phyloP scores from a whole-genome alignment of 2,888 invertebrate species.

The Hydrotaea diabolus region DNA sequence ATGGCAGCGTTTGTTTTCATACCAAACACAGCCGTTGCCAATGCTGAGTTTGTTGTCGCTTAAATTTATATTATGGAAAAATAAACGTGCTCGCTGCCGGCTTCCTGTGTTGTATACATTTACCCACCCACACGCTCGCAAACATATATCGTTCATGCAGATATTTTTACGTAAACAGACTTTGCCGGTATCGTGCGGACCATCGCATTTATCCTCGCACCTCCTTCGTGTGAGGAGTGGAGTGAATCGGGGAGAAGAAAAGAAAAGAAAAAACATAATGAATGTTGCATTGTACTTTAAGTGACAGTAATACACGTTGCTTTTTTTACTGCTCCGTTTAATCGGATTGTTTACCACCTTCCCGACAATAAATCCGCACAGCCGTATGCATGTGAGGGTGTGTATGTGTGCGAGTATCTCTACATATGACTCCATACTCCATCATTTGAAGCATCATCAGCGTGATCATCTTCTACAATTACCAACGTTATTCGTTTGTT shows the following conservation, averaged over 20 bases:
- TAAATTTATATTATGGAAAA: conserved; percentile 43
- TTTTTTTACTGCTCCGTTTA: conserved; percentile 53
- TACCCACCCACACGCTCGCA: not conserved
- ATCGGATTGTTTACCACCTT: conserved; percentile 63
- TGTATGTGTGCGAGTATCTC: not conserved
- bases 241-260: too few species aligned
- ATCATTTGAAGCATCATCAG: conserved; percentile 29
- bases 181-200: not conserved
- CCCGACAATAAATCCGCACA: conserved; percentile 50
- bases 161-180: not conserved
- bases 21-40: conserved; percentile 9
- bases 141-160: not conserved
- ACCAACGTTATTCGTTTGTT: conserved; percentile 55
- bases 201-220: conserved; percentile 3
- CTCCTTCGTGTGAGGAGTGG: not conserved
- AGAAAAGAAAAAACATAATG: conserved; percentile 36
- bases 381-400: not conserved
- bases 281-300: conserved; percentile 53
- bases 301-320: conserved; percentile 53
- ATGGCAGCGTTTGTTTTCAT: not conserved
- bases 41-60: conserved; percentile 28
- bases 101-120: conserved; percentile 9
- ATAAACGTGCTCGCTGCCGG: conserved; percentile 45
- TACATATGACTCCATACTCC: conserved; percentile 21
- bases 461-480: conserved; percentile 60